A percentile compares a stretch with the other conserved stretches of the same genome.
These are phyloP conservation scores for Microctenopoma steveboyesi DNA, from an alignment of 2,797 vertebrate genomes.

Conservation along the genomic window DNA sequence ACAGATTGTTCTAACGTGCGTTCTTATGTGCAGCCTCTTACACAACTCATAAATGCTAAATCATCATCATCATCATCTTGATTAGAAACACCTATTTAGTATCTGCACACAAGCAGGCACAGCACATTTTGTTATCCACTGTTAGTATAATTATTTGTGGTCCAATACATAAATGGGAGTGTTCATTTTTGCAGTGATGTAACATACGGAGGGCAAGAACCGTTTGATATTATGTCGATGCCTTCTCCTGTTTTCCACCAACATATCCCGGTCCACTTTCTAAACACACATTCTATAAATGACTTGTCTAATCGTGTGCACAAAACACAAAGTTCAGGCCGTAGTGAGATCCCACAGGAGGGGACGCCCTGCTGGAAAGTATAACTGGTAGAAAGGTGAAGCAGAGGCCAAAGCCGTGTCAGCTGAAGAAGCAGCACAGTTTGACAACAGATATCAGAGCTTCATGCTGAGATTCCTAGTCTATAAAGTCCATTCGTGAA, in stretches of 20 bases:
- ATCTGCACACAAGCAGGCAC: constrained; percentile 6
- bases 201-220: constrained; percentile 31
- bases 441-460: constrained; percentile 24
- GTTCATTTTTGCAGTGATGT: constrained; percentile 35
- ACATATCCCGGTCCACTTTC: background rate
- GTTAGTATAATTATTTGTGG: constrained; percentile 51
- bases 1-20: background rate
- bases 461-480: constrained; percentile 17
- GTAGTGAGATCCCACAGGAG: background rate
- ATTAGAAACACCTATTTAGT: constrained; percentile 45
- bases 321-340: constrained; percentile 19
- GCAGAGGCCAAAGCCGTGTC: constrained; percentile 44
- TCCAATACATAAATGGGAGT: constrained; percentile 55
- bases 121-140: constrained; percentile 44
- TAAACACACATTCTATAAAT: constrained; percentile 8
- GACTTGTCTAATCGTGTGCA: background rate
- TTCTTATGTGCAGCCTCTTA: constrained; percentile 17
- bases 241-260: background rate
- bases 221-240: constrained; percentile 13
- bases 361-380: constrained; percentile 18
- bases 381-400: constrained; percentile 37
- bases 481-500: constrained; percentile 1
- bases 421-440: constrained; percentile 15
- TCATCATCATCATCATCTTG: constrained; percentile 16
- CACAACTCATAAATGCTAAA: constrained; percentile 28